Conservation (phyloP, 2,888 invertebrate species). For the Coelopa pilipes region DNA sequence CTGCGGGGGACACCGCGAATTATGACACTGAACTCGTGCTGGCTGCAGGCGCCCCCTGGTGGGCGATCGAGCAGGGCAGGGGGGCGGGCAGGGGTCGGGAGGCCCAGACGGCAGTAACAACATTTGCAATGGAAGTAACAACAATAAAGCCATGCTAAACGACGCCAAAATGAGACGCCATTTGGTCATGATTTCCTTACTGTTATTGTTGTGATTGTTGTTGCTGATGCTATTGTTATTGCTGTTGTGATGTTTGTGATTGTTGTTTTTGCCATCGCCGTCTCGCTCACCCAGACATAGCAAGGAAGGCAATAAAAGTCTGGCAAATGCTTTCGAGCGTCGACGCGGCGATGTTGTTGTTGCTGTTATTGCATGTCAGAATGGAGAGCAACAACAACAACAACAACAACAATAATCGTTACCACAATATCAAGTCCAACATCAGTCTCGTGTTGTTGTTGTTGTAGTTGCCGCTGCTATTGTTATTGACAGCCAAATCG, state of each 20-base stretch:
- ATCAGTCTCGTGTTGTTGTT: too few relatives aligned
- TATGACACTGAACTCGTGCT: slow-evolving; percentile 44
- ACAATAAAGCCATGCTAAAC: slow-evolving; percentile 12
- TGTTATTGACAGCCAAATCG: background rate
- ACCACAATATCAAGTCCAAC: too few relatives aligned
- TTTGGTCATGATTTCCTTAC: background rate
- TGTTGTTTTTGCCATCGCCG: background rate
- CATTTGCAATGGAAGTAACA: background rate
- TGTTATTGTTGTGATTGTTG: background rate
- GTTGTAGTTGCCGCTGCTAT: background rate
- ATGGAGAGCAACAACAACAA: too few relatives aligned
- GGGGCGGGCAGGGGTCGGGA: background rate
- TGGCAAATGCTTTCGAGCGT: too few relatives aligned
- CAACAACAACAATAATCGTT: too few relatives aligned
- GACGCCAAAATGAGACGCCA: background rate
- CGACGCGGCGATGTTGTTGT: too few relatives aligned
- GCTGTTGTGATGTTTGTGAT: too few relatives aligned
- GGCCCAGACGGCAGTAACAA: background rate
- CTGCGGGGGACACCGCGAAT: background rate
- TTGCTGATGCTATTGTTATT: background rate
- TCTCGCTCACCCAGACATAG: too few relatives aligned
- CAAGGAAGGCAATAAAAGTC: too few relatives aligned
- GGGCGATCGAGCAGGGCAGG: slow-evolving; percentile 5
- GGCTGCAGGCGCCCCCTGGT: slow-evolving; percentile 35
- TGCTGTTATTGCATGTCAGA: too few relatives aligned